Conservation (phyloP, 1,140 invertebrate species). For the Heliconius nattereri region DNA sequence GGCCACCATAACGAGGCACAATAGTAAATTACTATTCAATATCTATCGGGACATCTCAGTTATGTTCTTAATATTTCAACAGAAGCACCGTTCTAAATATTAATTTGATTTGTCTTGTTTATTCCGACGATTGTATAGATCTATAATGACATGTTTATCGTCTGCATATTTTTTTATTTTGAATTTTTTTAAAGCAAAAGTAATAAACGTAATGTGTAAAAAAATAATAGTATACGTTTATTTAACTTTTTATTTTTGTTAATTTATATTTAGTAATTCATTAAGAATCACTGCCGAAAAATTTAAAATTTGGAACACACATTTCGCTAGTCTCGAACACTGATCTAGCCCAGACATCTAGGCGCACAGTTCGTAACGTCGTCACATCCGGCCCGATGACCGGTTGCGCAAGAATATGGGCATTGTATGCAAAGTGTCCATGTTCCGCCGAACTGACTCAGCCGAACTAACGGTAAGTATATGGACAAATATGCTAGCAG, state of each 20-base stretch:
- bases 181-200: no score
- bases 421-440: constrained; percentile 76
- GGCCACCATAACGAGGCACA: constrained; percentile 19
- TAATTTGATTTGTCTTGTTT: constrained; percentile 1
- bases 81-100: neutral
- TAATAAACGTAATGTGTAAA: no score
- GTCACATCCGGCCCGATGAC: constrained; percentile 71
- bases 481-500: constrained; percentile 23
- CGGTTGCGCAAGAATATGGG: constrained; percentile 71
- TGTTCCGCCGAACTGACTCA: constrained; percentile 61
- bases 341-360: constrained; percentile 59
- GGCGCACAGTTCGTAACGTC: constrained; percentile 58
- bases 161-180: no score
- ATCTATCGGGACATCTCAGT: constrained; percentile 16
- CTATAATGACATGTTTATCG: no score
- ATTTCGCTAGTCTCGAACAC: neutral
- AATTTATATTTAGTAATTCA: neutral
- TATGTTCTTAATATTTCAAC: constrained; percentile 9
- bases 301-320: neutral
- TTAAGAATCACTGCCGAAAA: neutral
- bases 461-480: constrained; percentile 57
- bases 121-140: neutral
- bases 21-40: constrained; percentile 30
- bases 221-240: no score
- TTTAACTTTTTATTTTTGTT: neutral